Evolutionary conservation across 2,888 invertebrate species (phyloP).

Genomic region (Taenaris catops): DNA sequence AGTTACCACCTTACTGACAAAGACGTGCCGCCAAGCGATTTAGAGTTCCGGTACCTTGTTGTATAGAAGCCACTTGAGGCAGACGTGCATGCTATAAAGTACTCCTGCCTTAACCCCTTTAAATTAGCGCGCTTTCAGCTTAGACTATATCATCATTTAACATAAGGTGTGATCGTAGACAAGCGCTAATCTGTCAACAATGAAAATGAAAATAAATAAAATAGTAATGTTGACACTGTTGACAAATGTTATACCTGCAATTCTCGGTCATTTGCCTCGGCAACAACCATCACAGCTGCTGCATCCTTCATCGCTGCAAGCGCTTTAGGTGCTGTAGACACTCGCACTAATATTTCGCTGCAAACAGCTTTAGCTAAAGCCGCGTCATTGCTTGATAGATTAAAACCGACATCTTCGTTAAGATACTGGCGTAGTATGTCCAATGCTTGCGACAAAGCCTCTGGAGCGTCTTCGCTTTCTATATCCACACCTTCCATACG

Average conservation of each 20-base stretch:
- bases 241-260: slow-evolving; percentile 45
- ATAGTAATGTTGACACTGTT: too few relatives aligned
- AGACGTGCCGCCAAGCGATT: too few relatives aligned
- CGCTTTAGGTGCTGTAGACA: slow-evolving; percentile 53
- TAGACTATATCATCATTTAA: too few relatives aligned
- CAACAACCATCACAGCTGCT: slow-evolving; percentile 61
- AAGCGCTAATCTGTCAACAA: too few relatives aligned
- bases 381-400: slow-evolving; percentile 35
- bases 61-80: too few relatives aligned
- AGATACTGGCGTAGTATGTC: slow-evolving; percentile 56
- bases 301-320: slow-evolving; percentile 82
- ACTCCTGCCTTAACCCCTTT: too few relatives aligned
- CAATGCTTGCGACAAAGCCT: slow-evolving; percentile 52
- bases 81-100: too few relatives aligned
- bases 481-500: slow-evolving; percentile 61
- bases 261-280: slow-evolving; percentile 52
- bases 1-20: too few relatives aligned
- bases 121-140: too few relatives aligned
- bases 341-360: slow-evolving; percentile 51
- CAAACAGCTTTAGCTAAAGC: slow-evolving; percentile 50
- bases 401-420: slow-evolving; percentile 27
- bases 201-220: too few relatives aligned
- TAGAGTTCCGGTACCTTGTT: too few relatives aligned
- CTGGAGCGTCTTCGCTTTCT: slow-evolving; percentile 58
- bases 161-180: too few relatives aligned